phyloP scores from a whole-genome alignment of 2,888 invertebrate species.

The Cephus spinipes region DNA sequence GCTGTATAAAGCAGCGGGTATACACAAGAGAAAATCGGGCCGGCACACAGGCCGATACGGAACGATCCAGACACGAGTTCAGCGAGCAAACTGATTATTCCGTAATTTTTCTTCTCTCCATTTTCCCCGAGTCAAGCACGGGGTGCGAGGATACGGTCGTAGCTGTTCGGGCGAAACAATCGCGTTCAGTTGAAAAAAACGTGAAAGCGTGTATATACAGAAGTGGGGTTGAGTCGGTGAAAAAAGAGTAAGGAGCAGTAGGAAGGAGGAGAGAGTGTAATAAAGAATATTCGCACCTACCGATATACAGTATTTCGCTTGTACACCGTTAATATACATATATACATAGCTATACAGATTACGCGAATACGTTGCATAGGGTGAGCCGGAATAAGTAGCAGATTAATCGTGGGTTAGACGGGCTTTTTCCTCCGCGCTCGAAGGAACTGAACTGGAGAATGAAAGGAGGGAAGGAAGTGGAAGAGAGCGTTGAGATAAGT shows the following conservation, averaged over 20 bases:
- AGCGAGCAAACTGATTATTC: background rate
- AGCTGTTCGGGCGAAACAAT: background rate
- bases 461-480: slow-evolving; percentile 37
- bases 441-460: slow-evolving; percentile 37
- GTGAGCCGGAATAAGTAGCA: background rate
- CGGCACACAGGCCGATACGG: background rate
- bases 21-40: background rate
- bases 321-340: background rate
- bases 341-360: background rate
- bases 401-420: slow-evolving; percentile 23
- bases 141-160: background rate
- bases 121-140: background rate
- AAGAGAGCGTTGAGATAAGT: slow-evolving; percentile 9
- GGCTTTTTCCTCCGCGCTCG: slow-evolving; percentile 20
- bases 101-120: background rate
- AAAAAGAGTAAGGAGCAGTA: background rate
- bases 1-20: background rate
- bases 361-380: background rate
- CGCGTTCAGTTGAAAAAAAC: background rate
- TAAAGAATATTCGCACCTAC: background rate
- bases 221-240: background rate
- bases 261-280: background rate
- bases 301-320: background rate
- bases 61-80: background rate
- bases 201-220: background rate